Evolutionary conservation across 2,797 vertebrate genomes (phyloP), one percentile per base, ranked within the genome.

Genomic region (Gallirallus australis): DNA sequence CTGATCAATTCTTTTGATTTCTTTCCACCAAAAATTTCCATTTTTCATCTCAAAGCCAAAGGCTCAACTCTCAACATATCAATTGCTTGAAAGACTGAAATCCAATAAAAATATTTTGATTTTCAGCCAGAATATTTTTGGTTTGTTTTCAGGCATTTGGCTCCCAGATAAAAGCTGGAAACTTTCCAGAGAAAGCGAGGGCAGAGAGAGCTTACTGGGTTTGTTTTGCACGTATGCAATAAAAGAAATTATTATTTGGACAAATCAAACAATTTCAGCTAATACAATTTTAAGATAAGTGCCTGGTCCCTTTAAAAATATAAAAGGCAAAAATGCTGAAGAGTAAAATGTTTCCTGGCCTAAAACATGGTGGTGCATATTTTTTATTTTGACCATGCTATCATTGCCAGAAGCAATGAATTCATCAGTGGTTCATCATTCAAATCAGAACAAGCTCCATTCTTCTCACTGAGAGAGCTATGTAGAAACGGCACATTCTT

Each of bases 71-170:
- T 82, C 45, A 87, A 54, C 9, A 8, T 31, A 81, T 40, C 79
- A 65, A 54, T 52, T 3, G 1, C 60, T 52, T 77, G 57, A 89
- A 68, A 89, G 84, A 69, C 48, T 73, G 45, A 89, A 87, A 78
- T 65, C 40, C 30, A 93, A 80, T 35, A 64, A 64, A 94, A 95
- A 89, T 82, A 91, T 93, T 61, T 90, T 95, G 80, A 54, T 93
- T 93, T 89, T 84, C 68, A 23, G 65, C 59, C 91, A 96, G 89
- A 65, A 75, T 83, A 81, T 83, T 91, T 95, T 92, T 70, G 27
- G 57, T 77, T 95, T 91, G 40, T 83, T 95, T 95, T 94, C 76
- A 95, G 78, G 86, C 68, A 33, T 79, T 94, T 96, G 93, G 71
- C 64, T 95, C 92, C 45, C 69, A 95, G 56, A 85, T 87, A 66